Base-by-base conservation (phyloP, 2,888 invertebrate genomes). In the Pterostichus niger region DNA sequence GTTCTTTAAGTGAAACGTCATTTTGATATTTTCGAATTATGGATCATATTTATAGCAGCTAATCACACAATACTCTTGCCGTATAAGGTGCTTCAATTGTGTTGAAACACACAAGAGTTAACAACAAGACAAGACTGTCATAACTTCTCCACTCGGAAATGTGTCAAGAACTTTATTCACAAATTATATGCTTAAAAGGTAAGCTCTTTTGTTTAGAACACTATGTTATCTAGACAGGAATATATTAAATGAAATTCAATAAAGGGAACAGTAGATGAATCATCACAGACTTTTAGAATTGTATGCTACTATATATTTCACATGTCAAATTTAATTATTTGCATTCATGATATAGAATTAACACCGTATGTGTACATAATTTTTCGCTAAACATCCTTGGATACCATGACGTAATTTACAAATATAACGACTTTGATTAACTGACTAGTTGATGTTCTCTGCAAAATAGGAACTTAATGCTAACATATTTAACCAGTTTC, bases 1-100 rank as follows among this genome's bases (percentile, higher is more conserved):
- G 68, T 44, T 71, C 68, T 71, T 71, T 71, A 71, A 40, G 40
- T 71, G 44, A 71, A 46, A 71, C 68, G 68, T 71, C 68, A 71
- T 71, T 71, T 15, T 44, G 68, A 71, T 71, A 71, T 71, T 71
- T 71, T 40, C 40, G 17, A 44, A 71, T 71, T 71, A 40, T 71
- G 35, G 11, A 59, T 59, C 59, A 24, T 13, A 59, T 11, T 59
- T 59, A 59, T 59, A 49, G 13, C 56, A 56, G 17, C 17, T 13
- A 17, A 56, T 56, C 2, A 49, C n/a, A 49, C 49, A 49, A 49
- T 40, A 6, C 40, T 13, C n/a, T 35, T 13, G 13, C 59, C 11
- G 11, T 31, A 59, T 24, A 59, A 11, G 31, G 59, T 31, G 31
- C 49, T 54, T 54, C 54, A 54, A 54, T 54, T 13, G 54, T 54